A percentile compares a stretch with the other conserved stretches of the same genome.
Conservation (phyloP, 2,888 invertebrate genomes). For the Conistra vaccinii region DNA sequence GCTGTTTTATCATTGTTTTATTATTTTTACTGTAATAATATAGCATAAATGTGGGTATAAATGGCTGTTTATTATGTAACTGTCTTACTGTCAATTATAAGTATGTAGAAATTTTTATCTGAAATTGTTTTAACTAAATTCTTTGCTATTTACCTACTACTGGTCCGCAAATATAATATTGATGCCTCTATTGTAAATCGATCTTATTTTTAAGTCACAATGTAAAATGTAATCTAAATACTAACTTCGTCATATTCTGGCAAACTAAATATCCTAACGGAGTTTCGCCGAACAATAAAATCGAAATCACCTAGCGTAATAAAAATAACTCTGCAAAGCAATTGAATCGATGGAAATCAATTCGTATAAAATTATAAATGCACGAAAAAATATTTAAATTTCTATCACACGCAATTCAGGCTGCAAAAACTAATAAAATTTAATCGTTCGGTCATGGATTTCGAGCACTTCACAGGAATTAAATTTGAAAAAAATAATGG, state of each 20-base stretch:
- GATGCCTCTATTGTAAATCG: slow-evolving; percentile 36
- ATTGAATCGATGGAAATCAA: slow-evolving; percentile 41
- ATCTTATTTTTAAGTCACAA: slow-evolving; percentile 40
- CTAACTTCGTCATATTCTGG: slow-evolving; percentile 10
- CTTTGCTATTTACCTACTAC: slow-evolving; percentile 37
- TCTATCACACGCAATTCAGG: slow-evolving; percentile 44
- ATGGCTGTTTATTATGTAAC: slow-evolving; percentile 61
- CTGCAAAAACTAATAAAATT: slow-evolving; percentile 47
- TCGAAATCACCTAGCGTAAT: slow-evolving; percentile 27
- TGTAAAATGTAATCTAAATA: slow-evolving; percentile 16
- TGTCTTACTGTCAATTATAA: slow-evolving; percentile 68
- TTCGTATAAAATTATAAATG: slow-evolving; percentile 51
- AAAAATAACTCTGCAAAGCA: slow-evolving; percentile 54
- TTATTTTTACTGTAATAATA: slow-evolving; percentile 26
- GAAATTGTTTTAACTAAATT: slow-evolving; percentile 40
- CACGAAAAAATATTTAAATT: slow-evolving; percentile 55
- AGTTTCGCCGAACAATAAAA: slow-evolving; percentile 5
- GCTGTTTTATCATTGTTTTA: neutral
- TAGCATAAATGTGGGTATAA: slow-evolving; percentile 51
- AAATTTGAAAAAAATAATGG: slow-evolving; percentile 41
- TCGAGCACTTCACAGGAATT: slow-evolving; percentile 57
- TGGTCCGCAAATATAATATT: slow-evolving; percentile 26
- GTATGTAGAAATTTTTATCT: slow-evolving; percentile 45
- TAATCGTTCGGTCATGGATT: slow-evolving; percentile 45
- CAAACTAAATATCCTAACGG: slow-evolving; percentile 1